phyloP scores from a whole-genome alignment of 2,113 vertebrate genomes.

The Mobula hypostoma region DNA sequence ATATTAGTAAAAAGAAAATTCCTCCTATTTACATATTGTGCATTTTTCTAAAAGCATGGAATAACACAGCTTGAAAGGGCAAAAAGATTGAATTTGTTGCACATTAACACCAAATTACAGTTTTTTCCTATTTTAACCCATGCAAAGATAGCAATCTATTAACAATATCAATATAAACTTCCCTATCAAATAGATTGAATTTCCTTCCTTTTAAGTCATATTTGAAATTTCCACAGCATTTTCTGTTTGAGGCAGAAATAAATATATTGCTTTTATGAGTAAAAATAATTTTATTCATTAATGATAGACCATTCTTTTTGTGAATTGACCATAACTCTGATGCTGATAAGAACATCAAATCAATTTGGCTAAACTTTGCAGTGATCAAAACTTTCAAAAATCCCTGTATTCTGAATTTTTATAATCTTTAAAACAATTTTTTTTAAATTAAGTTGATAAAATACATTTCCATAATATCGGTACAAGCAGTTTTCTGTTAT shows the following conservation, averaged over 20 bases:
- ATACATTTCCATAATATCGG: not conserved
- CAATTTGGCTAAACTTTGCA: not conserved
- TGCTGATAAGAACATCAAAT: not conserved
- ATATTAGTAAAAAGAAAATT: not conserved
- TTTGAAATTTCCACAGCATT: not conserved
- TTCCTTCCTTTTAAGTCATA: not conserved
- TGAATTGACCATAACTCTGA: not conserved
- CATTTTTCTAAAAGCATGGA: not conserved
- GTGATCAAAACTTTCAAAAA: not conserved
- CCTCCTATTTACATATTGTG: not conserved
- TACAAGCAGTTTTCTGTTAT: not conserved
- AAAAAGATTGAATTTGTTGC: not conserved
- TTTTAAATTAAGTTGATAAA: not conserved
- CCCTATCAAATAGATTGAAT: not conserved
- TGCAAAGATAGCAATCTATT: not conserved
- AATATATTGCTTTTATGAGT: not conserved
- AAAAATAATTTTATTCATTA: conserved; percentile 22
- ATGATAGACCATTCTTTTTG: not conserved
- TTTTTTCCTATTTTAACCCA: not conserved
- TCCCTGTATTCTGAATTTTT: not conserved
- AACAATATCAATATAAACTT: not conserved
- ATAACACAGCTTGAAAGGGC: not conserved
- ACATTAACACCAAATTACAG: not conserved
- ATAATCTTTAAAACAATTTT: not conserved
- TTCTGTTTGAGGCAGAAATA: not conserved